Evolutionary conservation across 2,797 vertebrate genomes (phyloP).

Genomic region (Euphonia xanthogaster): DNA sequence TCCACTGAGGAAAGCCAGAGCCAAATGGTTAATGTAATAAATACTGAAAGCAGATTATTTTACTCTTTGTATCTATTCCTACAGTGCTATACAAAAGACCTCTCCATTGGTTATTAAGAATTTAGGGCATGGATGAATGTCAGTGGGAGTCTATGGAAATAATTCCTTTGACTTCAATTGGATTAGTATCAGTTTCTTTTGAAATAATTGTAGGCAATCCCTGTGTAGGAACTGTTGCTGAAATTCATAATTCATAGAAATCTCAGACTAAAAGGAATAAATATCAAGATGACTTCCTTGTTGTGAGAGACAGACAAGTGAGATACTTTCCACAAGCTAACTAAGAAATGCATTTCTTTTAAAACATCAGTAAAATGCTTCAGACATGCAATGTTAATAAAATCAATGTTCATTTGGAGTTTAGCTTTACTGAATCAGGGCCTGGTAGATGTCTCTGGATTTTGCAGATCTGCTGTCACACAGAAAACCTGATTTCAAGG

Average conservation of each 20-base stretch:
- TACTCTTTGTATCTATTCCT: background rate
- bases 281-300: background rate
- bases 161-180: background rate
- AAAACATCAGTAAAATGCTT: background rate
- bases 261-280: background rate
- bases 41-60: constrained; percentile 4
- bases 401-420: background rate
- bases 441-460: background rate
- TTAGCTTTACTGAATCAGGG: background rate
- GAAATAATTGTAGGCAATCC: background rate
- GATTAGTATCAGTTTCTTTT: background rate
- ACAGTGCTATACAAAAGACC: background rate
- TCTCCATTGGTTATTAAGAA: background rate
- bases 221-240: background rate
- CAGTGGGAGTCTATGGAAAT: background rate
- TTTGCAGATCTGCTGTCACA: background rate
- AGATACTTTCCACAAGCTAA: background rate
- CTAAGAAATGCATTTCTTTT: background rate
- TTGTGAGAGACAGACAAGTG: background rate
- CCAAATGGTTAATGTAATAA: background rate
- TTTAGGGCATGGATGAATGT: background rate
- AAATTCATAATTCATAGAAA: background rate
- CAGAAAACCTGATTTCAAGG: background rate
- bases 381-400: background rate
- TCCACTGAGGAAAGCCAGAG: background rate